A percentile compares a stretch with the other conserved stretches of the same genome.
Conservation (phyloP, 53 echinoderm and acorn worm species). For the Antedon mediterranea region DNA sequence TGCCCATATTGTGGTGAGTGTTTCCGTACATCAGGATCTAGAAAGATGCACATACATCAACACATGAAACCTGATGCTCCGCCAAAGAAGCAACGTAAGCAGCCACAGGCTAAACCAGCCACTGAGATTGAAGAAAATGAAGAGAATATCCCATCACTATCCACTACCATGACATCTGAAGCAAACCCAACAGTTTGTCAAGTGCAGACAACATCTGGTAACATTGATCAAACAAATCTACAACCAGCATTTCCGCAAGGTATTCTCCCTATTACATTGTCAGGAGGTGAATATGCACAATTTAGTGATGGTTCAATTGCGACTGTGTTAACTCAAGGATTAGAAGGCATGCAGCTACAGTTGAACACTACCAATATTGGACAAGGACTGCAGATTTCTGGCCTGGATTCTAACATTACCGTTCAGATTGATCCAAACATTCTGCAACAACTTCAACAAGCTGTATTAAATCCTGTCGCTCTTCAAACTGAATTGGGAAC, state of each 20-base stretch:
- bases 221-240: background rate
- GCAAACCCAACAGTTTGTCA: slow-evolving; percentile 4
- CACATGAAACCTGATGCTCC: slow-evolving; percentile 46
- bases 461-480: slow-evolving; percentile 58
- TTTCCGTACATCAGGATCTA: slow-evolving; percentile 82
- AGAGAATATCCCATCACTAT: slow-evolving; percentile 21
- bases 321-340: slow-evolving; percentile 54
- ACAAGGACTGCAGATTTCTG: slow-evolving; percentile 67
- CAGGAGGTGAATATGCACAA: slow-evolving; percentile 8
- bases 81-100: slow-evolving; percentile 33
- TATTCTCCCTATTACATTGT: background rate
- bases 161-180: background rate
- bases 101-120: slow-evolving; percentile 4
- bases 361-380: slow-evolving; percentile 56
- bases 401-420: slow-evolving; percentile 77
- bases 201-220: background rate
- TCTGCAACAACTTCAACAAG: slow-evolving; percentile 84
- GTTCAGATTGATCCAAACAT: slow-evolving; percentile 89
- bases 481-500: slow-evolving; percentile 27
- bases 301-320: slow-evolving; percentile 38
- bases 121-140: slow-evolving; percentile 23
- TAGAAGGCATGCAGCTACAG: slow-evolving; percentile 70
- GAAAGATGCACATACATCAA: slow-evolving; percentile 80
- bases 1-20: slow-evolving; percentile 76
- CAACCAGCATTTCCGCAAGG: slow-evolving; percentile 6